Base-by-base conservation (phyloP, 2,797 vertebrate species). In the Coendou prehensilis region DNA sequence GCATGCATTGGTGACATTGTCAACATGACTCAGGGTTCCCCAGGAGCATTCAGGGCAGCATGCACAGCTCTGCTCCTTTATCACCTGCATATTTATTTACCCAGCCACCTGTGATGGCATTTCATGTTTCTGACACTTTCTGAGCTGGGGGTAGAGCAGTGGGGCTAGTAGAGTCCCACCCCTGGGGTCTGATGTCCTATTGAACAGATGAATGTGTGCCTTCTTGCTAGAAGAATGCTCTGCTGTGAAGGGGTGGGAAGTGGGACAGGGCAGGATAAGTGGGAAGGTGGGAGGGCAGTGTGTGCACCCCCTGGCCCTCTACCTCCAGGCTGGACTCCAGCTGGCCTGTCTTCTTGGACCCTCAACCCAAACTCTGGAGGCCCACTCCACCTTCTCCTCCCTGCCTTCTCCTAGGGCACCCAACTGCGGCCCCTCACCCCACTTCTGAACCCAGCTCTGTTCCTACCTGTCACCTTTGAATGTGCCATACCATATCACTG, bases 401-500 rank as follows among this genome's bases (percentile, higher is more conserved):
- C 23, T 47, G 10, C 41, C 73, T 30, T 17, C 13, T 75, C 41
- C 41, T 50, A 17, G 18, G 13, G 45, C 14, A 28, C 23, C 23
- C 45, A 75, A 50, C 52, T 2, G 1, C 47, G 1, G 5, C 47
- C 26, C n/a, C 78, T 61, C 26, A 45, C 52, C 14, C 63, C 0
- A 0, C 54, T 47, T 47, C 85, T 20, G 22, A 6, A 5, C 57
- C 6, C 78, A 50, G 37, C 26, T 59, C 69, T 41, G 23, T 9
- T 9, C 33, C 63, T 28, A 0, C 54, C 50, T 54, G 2, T 26
- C 59, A n/a, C 18, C 41, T 52, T 41, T 56, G 17, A 18, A 13
- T 6, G 3, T 5, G 8, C 54, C 9, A 15, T 11, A 1, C 22
- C 9, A 1, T 5, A 0, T 11, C 10, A 4, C 50, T 28, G 28